Conservation (phyloP, 2,888 invertebrate species). For the Amphipoea lucens region DNA sequence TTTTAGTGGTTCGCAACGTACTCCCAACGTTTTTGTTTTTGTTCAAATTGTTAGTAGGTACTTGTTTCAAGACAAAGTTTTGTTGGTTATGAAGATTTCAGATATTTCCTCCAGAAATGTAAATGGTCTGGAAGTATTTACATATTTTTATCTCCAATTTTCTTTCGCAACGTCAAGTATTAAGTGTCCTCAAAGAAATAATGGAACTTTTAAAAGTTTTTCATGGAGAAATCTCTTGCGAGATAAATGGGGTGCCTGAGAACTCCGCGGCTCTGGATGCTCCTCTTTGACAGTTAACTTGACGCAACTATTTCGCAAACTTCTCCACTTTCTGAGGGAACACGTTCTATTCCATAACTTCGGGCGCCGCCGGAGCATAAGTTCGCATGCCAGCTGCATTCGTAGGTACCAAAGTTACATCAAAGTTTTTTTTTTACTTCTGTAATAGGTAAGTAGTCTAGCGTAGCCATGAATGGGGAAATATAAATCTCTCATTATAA, state of each 20-base stretch:
- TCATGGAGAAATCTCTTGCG: conserved; percentile 44
- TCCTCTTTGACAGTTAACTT: conserved; percentile 61
- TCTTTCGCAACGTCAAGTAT: conserved; percentile 45
- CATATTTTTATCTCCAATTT: conserved; percentile 63
- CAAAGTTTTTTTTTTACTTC: conserved; percentile 28
- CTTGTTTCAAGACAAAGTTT: conserved; percentile 52
- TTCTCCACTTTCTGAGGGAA: conserved; percentile 57
- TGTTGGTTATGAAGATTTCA: conserved; percentile 45
- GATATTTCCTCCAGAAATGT: conserved; percentile 39
- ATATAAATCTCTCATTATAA: background rate
- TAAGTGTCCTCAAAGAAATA: conserved; percentile 57
- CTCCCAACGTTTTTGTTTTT: conserved; percentile 51
- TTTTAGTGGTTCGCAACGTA: conserved; percentile 67
- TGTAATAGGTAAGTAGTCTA: background rate
- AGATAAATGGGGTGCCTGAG: conserved; percentile 45
- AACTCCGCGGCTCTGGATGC: conserved; percentile 29
- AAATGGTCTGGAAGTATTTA: conserved; percentile 51
- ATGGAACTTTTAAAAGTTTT: conserved; percentile 58
- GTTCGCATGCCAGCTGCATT: conserved; percentile 45
- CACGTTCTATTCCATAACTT: conserved; percentile 59
- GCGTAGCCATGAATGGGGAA: background rate
- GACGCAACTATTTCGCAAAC: conserved; percentile 58
- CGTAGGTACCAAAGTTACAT: conserved; percentile 1
- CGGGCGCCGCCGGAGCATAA: conserved; percentile 19
- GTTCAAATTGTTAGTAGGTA: conserved; percentile 57